Base-by-base conservation (phyloP, 2,888 invertebrate genomes). In the Eilema depressum region DNA sequence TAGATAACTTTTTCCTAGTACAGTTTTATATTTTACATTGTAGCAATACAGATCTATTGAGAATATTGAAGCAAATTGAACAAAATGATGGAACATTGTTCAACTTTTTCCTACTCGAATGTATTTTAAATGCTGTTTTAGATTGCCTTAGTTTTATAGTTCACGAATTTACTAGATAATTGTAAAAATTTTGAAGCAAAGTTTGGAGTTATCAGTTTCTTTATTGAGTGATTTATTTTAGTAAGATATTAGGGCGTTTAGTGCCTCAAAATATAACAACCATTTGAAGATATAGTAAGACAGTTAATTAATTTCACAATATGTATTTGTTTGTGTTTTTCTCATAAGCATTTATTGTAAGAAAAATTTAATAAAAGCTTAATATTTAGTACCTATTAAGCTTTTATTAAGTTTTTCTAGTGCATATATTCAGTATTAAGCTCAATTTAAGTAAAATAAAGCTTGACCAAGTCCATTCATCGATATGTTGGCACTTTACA, bases 401-500 rank as follows among this genome's bases (percentile, higher is more conserved):
- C n/a, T n/a, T n/a, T n/a, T n/a, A n/a, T n/a, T n/a, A n/a, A n/a
- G n/a, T n/a, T n/a, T n/a, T n/a, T n/a, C n/a, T n/a, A n/a, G n/a
- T n/a, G n/a, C 0, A 17, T 12, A 37, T 12, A 37, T 41, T 41
- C 14, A 41, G 41, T 41, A 41, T 14, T 33, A 33, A 33, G 33
- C 33, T 12, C 2, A 33, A 7, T 8, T 33, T 33, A 37, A 11
- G 17, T 7, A 47, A 5, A 53, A n/a, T 53, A 53, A 53, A 53
- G n/a, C 60, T 74, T 74, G 77, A 73, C 77, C 71, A 74, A 71
- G 66, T 71, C 66, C 68, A 76, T 81, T 63, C 68, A 77, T 79
- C 73, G 71, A 80, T 74, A 69, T 57, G 63, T 66, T 68, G 59
- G 75, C 62, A 79, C 77, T 82, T 82, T 79, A 77, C 82, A 79